Evolutionary conservation across 2,797 vertebrate species (phyloP).

Genomic region (Naso thynnoides): DNA sequence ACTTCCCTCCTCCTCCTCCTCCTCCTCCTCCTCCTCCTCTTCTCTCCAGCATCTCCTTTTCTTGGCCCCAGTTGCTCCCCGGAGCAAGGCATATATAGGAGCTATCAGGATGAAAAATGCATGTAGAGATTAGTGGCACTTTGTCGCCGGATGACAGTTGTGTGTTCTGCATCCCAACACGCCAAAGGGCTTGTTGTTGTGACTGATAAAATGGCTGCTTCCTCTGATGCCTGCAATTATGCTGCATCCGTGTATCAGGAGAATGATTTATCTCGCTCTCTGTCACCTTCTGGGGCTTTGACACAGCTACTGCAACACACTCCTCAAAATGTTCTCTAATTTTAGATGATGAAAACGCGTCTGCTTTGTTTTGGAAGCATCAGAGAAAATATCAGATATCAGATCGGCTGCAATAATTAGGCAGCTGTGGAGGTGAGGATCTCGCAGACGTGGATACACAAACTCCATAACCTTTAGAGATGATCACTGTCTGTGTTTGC

Average conservation of each 20-base stretch:
- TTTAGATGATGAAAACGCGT: too few relatives aligned
- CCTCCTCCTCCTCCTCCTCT: neutral
- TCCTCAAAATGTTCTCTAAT: slow-evolving; percentile 23
- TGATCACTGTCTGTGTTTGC: slow-evolving; percentile 12
- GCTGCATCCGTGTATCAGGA: slow-evolving; percentile 41
- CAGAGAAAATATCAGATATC: slow-evolving; percentile 25
- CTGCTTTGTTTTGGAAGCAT: too few relatives aligned
- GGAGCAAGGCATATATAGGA: slow-evolving; percentile 37
- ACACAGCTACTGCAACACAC: slow-evolving; percentile 15
- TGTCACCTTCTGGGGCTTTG: slow-evolving; percentile 8
- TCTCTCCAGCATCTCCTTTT: slow-evolving; percentile 14
- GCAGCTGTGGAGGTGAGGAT: slow-evolving; percentile 15
- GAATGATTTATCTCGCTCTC: slow-evolving; percentile 29
- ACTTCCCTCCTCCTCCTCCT: neutral
- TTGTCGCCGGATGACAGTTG: slow-evolving; percentile 58
- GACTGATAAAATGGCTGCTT: slow-evolving; percentile 64
- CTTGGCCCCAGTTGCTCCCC: slow-evolving; percentile 37
- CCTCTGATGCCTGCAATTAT: slow-evolving; percentile 56
- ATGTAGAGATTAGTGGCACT: slow-evolving; percentile 65
- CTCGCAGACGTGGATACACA: neutral
- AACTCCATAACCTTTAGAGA: slow-evolving; percentile 27
- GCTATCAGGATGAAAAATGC: slow-evolving; percentile 69
- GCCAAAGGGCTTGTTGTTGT: slow-evolving; percentile 61
- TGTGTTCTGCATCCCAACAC: slow-evolving; percentile 45
- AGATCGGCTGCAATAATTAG: slow-evolving; percentile 53